Conservation (phyloP, 1,140 invertebrate genomes). For the Littorina saxatilis region DNA sequence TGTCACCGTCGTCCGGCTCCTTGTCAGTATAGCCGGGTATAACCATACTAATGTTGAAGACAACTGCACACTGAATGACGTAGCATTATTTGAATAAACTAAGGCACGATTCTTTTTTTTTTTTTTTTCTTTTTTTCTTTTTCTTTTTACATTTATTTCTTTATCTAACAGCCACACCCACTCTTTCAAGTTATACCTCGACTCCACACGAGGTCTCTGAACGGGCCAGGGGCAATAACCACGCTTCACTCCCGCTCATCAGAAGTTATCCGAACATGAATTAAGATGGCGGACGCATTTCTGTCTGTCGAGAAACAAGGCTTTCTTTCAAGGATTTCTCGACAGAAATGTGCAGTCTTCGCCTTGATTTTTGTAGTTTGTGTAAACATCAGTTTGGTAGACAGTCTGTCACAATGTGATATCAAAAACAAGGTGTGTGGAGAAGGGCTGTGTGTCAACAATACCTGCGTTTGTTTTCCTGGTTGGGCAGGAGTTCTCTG, state of each 20-base stretch:
- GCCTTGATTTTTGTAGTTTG: neutral
- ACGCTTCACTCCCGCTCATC: neutral
- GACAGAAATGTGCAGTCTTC: neutral
- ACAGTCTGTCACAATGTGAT: conserved; percentile 12
- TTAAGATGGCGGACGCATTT: conserved; percentile 19
- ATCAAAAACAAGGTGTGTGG: conserved; percentile 74
- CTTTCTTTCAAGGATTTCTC: neutral
- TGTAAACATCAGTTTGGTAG: neutral
- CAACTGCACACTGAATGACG: too few relatives aligned
- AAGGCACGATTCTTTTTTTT: too few relatives aligned
- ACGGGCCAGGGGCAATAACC: too few relatives aligned
- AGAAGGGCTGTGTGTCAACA: conserved; percentile 88
- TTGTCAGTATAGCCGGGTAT: too few relatives aligned
- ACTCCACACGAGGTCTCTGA: too few relatives aligned
- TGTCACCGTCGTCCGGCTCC: too few relatives aligned
- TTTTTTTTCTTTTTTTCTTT: too few relatives aligned
- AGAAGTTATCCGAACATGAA: conserved; percentile 2
- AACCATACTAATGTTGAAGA: too few relatives aligned
- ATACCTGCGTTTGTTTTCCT: conserved; percentile 89
- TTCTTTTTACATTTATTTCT: too few relatives aligned
- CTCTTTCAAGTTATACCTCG: too few relatives aligned
- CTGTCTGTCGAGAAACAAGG: neutral
- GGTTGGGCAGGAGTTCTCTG: conserved; percentile 93
- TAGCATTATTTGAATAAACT: too few relatives aligned
- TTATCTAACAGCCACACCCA: too few relatives aligned